These are phyloP conservation scores for Pipistrellus pipistrellus DNA, from an alignment of 2,797 vertebrate species.

Conservation along the genomic window DNA sequence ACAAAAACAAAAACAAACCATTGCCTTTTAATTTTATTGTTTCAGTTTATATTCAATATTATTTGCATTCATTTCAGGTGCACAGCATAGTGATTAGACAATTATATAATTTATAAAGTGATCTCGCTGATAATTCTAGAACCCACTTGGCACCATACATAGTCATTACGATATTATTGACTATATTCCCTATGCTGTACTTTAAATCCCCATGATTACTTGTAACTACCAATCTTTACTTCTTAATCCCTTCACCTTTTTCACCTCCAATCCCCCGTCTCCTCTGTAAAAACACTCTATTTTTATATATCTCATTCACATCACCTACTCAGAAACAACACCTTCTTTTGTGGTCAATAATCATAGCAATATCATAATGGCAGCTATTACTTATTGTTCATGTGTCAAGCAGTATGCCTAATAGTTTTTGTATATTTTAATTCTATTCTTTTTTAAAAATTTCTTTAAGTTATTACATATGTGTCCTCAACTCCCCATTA, in stretches of 20 bases:
- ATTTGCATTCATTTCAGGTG: background rate
- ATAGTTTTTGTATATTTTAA: conserved; percentile 1
- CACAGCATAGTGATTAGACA: background rate
- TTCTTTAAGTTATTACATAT: too few relatives aligned
- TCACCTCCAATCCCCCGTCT: background rate
- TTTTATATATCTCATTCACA: background rate
- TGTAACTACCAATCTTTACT: background rate
- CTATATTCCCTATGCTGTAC: background rate
- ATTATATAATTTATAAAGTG: background rate
- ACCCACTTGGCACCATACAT: background rate
- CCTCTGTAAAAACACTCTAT: background rate
- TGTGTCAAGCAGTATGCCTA: background rate
- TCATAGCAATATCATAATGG: background rate
- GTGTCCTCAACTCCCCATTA: too few relatives aligned
- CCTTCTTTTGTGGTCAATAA: background rate
- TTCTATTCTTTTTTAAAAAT: background rate
- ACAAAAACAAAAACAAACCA: background rate
- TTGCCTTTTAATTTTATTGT: background rate
- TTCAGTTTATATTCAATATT: background rate
- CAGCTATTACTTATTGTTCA: background rate
- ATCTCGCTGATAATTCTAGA: background rate
- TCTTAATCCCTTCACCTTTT: background rate
- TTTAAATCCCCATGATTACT: background rate
- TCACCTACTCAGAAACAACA: background rate
- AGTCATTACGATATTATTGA: background rate